Base-by-base conservation (phyloP, 2,797 vertebrate species). In the Lutjanus campechanus region DNA sequence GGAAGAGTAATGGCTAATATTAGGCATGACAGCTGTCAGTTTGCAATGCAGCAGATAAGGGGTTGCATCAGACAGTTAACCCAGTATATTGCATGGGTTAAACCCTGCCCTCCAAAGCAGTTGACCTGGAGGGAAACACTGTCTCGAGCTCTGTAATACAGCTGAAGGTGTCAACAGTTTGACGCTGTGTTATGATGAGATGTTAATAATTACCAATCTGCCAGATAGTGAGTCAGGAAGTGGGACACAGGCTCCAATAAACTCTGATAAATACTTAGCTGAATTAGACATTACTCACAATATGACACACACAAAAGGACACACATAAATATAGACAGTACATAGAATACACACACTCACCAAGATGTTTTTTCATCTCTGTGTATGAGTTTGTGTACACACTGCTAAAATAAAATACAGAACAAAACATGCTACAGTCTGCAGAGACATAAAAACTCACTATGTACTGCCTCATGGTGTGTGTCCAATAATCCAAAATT, bases 181-280 rank as follows among this genome's bases (percentile, higher is more conserved):
- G 68, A 85, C 22, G 46, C 63, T 80, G 41, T 25, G 69, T 72
- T 72, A 12, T 69, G 25, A 47, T 73, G 44, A 70, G 25, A 82
- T 82, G 59, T 70, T 70, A 71, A 76, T 88, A 72, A 85, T 86
- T 72, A 82, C 58, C 65, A 67, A 22, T 60, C 43, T 72, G 74
- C 62, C 51, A 66, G 65, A 79, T 17, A 77, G 12, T 49, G 46
- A 84, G 59, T 67, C 62, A 77, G 64, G 60, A 79, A 69, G 29
- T 25, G 59, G 58, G 54, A 54, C 68, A 59, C 36, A 82, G 44
- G 82, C 58, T 63, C 47, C 61, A 65, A 43, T 76, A 67, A 82
- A 75, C 17, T 65, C 59, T 60, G 22, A 81, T 85, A 73, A 85
- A 82, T 73, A 77, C 58, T 74, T 7, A 5, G 47, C 43, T 79